Conservation (phyloP, 1,140 invertebrate genomes). For the Hylaeus volcanicus region DNA sequence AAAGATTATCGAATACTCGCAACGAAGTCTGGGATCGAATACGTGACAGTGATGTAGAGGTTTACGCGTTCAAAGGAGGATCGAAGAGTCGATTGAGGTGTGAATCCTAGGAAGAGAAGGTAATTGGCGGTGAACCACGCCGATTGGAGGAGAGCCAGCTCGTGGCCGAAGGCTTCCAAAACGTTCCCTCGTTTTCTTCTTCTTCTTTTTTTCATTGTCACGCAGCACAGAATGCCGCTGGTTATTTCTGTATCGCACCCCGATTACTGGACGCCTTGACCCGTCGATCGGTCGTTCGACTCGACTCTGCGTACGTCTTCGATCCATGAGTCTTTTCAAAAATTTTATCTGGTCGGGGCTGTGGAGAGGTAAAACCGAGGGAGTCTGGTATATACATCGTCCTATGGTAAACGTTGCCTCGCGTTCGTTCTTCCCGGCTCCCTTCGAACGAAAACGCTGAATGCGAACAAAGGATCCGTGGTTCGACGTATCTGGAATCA, state of each 20-base stretch:
- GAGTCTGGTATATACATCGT: no score
- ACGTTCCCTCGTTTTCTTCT: slow-evolving; percentile 52
- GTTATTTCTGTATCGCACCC: slow-evolving; percentile 45
- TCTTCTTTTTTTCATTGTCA: slow-evolving; percentile 34
- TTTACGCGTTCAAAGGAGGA: slow-evolving; percentile 4
- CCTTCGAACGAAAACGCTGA: neutral
- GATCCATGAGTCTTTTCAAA: neutral
- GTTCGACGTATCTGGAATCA: neutral
- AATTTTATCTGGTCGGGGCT: no score
- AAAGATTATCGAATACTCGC: slow-evolving; percentile 48
- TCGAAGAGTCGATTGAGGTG: neutral
- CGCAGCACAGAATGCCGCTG: neutral
- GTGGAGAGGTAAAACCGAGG: no score
- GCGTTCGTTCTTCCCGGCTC: neutral
- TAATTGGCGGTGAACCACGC: slow-evolving; percentile 51
- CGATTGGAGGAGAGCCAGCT: slow-evolving; percentile 53
- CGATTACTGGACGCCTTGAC: slow-evolving; percentile 25
- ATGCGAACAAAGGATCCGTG: neutral
- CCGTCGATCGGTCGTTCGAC: slow-evolving; percentile 11
- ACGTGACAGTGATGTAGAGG: slow-evolving; percentile 30
- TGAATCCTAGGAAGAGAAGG: slow-evolving; percentile 17
- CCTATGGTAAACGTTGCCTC: no score
- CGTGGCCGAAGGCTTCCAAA: slow-evolving; percentile 39
- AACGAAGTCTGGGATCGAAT: neutral
- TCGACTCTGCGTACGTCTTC: neutral